phyloP scores from a whole-genome alignment of 2,113 vertebrate species.

The Gallinago jamesoni region DNA sequence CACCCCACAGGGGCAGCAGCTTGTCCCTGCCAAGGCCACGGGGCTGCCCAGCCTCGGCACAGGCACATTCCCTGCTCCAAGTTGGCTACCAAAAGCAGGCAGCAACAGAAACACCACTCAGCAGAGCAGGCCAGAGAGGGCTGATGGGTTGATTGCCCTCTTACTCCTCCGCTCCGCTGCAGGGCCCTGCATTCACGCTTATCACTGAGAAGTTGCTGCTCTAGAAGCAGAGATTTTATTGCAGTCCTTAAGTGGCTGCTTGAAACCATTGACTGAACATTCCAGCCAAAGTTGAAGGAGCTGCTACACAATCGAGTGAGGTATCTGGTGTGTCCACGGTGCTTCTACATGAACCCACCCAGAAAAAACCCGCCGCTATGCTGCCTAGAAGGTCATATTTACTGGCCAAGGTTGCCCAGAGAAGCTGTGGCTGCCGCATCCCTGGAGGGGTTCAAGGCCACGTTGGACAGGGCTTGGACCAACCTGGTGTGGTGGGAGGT shows the following conservation, averaged over 20 bases:
- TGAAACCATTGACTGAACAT: neutral
- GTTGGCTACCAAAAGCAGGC: rapidly evolving
- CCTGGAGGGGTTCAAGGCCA: too few species aligned
- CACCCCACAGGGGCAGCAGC: neutral
- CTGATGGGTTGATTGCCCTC: neutral
- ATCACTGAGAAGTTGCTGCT: neutral
- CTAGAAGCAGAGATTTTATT: neutral
- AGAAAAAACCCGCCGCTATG: rapidly evolving
- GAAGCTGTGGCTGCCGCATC: too few species aligned
- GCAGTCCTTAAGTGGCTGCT: neutral
- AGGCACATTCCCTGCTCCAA: neutral
- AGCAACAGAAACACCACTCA: neutral
- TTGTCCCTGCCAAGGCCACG: neutral
- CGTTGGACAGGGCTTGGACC: too few species aligned
- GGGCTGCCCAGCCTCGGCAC: rapidly evolving
- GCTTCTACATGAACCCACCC: neutral
- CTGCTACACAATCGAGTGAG: neutral
- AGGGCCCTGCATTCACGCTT: rapidly evolving
- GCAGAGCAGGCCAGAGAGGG: neutral
- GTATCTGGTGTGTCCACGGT: rapidly evolving
- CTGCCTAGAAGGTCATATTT: rapidly evolving
- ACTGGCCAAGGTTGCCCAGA: too few species aligned
- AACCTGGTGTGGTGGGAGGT: too few species aligned
- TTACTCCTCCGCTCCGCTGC: neutral
- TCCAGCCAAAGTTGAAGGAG: rapidly evolving